Conservation (phyloP, 1,140 invertebrate genomes). For the Drosophila ercepeae region DNA sequence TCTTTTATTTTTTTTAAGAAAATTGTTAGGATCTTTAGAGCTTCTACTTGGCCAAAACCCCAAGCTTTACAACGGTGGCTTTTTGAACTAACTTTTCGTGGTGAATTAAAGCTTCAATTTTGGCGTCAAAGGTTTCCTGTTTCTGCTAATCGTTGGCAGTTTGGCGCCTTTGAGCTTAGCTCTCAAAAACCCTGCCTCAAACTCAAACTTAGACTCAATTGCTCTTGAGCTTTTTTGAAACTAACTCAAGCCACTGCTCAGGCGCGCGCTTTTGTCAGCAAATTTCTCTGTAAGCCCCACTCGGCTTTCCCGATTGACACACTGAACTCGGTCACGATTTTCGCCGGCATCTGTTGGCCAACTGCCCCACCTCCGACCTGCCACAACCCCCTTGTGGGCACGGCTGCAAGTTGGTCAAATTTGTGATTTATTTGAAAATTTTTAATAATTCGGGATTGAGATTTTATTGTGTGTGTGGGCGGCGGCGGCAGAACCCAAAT, state of each 20-base stretch:
- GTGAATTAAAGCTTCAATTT: constrained; percentile 11
- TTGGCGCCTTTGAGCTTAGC: not conserved
- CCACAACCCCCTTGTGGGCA: not conserved
- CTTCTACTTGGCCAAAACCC: not conserved
- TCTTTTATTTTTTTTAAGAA: not conserved
- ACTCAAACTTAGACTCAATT: constrained; percentile 9
- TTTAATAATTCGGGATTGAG: constrained; percentile 61
- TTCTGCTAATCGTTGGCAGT: not conserved
- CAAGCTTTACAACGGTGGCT: not conserved
- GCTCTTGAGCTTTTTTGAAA: constrained; percentile 48
- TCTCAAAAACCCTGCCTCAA: not conserved
- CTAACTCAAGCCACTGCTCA: constrained; percentile 49
- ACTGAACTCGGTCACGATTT: constrained; percentile 67
- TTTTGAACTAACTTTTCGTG: not conserved
- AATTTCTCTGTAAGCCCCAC: constrained; percentile 12
- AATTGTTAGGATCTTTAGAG: not conserved
- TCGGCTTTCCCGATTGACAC: constrained; percentile 56
- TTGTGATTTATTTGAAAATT: constrained; percentile 71
- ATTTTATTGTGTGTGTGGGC: constrained; percentile 51
- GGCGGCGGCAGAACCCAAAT: constrained; percentile 14
- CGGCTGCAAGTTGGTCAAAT: constrained; percentile 58
- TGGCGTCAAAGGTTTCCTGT: not conserved
- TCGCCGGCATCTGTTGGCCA: constrained; percentile 35
- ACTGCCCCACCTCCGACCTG: not conserved
- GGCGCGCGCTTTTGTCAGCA: constrained; percentile 50